Evolutionary conservation across 2,113 vertebrate species (phyloP).

Genomic region (Podarcis cretensis): DNA sequence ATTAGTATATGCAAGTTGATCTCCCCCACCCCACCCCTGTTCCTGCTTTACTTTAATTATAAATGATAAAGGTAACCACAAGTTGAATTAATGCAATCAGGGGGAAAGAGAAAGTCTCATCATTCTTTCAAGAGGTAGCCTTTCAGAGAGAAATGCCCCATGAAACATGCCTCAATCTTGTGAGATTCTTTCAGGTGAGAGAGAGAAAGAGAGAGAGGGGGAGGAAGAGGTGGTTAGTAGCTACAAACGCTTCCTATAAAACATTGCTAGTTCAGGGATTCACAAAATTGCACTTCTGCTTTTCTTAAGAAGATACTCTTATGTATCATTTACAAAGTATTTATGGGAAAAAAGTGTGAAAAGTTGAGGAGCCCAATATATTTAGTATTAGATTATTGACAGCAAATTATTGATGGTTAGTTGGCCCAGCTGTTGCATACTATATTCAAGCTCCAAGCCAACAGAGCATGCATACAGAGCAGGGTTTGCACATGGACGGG

Average conservation of each 20-base stretch:
- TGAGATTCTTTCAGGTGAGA: slow-evolving; percentile 36
- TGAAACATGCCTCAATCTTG: background rate
- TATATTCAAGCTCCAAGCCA: background rate
- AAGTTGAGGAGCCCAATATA: slow-evolving; percentile 62
- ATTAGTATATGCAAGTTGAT: slow-evolving; percentile 67
- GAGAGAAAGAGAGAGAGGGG: slow-evolving; percentile 36
- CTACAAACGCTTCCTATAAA: slow-evolving; percentile 58
- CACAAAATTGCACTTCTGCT: slow-evolving; percentile 76
- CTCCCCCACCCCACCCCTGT: slow-evolving; percentile 52
- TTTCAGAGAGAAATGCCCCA: slow-evolving; percentile 15
- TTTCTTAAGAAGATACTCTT: slow-evolving; percentile 62
- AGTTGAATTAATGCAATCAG: slow-evolving; percentile 73
- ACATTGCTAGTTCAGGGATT: slow-evolving; percentile 75
- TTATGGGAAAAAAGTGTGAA: slow-evolving; percentile 72
- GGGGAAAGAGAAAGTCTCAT: slow-evolving; percentile 37
- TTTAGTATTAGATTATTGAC: slow-evolving; percentile 59
- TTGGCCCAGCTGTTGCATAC: slow-evolving; percentile 51
- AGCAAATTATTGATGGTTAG: slow-evolving; percentile 58
- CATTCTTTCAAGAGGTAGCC: slow-evolving; percentile 39
- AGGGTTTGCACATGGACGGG: background rate
- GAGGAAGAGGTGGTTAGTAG: slow-evolving; percentile 35
- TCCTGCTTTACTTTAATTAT: slow-evolving; percentile 63
- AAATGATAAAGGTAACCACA: slow-evolving; percentile 74
- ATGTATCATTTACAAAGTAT: slow-evolving; percentile 65
- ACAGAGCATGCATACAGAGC: background rate